Evolutionary conservation across 2,888 invertebrate genomes (phyloP), one percentile per base, ranked within the genome.

Genomic region (Sicus ferrugineus): DNA sequence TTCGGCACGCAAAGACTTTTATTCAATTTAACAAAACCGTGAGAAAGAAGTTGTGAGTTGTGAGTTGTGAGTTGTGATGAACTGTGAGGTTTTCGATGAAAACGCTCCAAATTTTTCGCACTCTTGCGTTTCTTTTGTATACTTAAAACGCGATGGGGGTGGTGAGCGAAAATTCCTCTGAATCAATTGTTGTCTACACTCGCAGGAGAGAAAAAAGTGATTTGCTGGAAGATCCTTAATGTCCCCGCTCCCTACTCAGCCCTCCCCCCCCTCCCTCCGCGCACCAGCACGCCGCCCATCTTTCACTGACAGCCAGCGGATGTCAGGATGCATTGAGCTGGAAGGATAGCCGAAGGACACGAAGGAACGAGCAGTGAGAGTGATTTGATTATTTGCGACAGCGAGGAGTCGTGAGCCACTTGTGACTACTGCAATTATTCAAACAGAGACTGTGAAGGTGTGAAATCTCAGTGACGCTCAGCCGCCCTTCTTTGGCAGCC

Each of bases 121-220:
- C 19, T 48, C 16, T 56, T 34, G 34, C 6, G 28, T 23, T 16
- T 56, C 30, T 56, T 54, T 66, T 74, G 72, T 71, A 70, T 73
- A 71, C 71, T 63, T 50, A 66, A 48, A 65, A 14, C 52, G 28
- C 48, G 65, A 38, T 68, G 72, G 72, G 70, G 72, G 71, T 64
- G 72, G 69, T 34, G 21, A 52, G 72, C 72, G 61, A 74, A 75
- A n/a, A 74, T 74, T 73, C 75, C 73, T 73, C 73, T 73, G 74
- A 70, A 74, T 67, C 73, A 73, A 74, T 74, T 73, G 72, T 75
- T 73, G 72, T 75, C 21, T 59, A 30, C 59, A 67, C 59, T 48
- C 48, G 67, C n/a, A 2, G 58, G 23, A 28, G 58, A 42, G 42
- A 28, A 56, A 54, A 26, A 54, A 42, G 42, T 42, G n/a, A n/a